Percentiles rank a stretch among this genome's conserved stretches.
Conservation (phyloP, 2,888 invertebrate species). For the Rhamnusium bicolor region DNA sequence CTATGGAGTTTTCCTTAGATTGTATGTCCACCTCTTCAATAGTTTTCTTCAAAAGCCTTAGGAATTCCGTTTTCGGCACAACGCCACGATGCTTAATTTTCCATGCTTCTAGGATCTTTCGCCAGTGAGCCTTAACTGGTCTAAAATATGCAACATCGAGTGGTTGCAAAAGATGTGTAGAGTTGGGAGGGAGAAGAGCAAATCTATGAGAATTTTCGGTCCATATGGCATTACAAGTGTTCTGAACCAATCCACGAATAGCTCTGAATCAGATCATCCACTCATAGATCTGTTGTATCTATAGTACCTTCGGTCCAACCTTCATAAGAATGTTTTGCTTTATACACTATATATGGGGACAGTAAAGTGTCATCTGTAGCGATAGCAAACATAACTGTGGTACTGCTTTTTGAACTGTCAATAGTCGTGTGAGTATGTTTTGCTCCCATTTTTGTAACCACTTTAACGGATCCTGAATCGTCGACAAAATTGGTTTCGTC, state of each 20-base stretch:
- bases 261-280: slow-evolving; percentile 42
- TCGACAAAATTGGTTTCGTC: slow-evolving; percentile 65
- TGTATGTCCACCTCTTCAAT: no score
- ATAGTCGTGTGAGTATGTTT: slow-evolving; percentile 61
- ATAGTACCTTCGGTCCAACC: slow-evolving; percentile 40
- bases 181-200: no score
- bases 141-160: no score
- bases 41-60: no score
- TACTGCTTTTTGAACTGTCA: slow-evolving; percentile 45
- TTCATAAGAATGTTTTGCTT: background rate
- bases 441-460: slow-evolving; percentile 55
- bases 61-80: no score
- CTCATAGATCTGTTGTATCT: slow-evolving; percentile 40
- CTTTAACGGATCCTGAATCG: slow-evolving; percentile 61
- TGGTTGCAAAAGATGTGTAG: no score
- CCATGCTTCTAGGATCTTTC: no score
- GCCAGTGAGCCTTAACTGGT: no score
- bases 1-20: no score
- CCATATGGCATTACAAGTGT: background rate
- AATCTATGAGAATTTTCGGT: no score
- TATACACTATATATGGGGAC: no score
- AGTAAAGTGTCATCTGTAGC: slow-evolving; percentile 36
- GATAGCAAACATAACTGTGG: slow-evolving; percentile 45
- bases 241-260: slow-evolving; percentile 41
- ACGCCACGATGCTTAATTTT: no score